Base-by-base conservation (phyloP, 2,113 vertebrate genomes). In the Pelecanoides urinatrix region DNA sequence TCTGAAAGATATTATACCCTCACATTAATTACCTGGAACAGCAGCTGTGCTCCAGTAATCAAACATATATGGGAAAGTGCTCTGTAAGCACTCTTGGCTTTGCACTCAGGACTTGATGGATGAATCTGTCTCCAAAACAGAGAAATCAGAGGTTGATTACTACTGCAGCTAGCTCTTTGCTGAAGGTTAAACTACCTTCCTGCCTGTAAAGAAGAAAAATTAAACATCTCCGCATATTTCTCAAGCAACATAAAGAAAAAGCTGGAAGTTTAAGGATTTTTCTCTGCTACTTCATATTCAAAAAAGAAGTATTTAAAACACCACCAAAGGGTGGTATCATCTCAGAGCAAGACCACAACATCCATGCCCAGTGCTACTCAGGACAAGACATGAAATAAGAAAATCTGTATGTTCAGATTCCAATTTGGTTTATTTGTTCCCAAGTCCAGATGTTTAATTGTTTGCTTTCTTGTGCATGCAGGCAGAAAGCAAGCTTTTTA, bases 1-100 rank as follows among this genome's bases (percentile, higher is more conserved):
- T 90, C 49, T 63, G 86, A 94, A 94, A 52, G 40, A 59, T 47
- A 79, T 49, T 75, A 71, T 42, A 30, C 77, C 66, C 40, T 84
- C 49, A 80, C 74, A 74, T 93, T 95, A 97, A 96, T 81, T 73
- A 85, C 50, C 19, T 16, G 79, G 81, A 97, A 89, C 10, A 94
- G 63, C 85, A 91, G 88, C 93, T 95, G 50, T 75, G 68, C 80
- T 73, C 53, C 86, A 72, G 65, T 94, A 89, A 96, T 96, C 93
- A 89, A 90, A 94, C 10, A 50, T n/a, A 62, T 18, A 77, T 23
- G n/a, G 88, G 18, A 84, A 97, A 86, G 68, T 84, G 77, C 89
- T 90, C 82, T 73, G 53, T 75, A 96, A 96, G 84, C 38, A 23
- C 81, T 88, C 62, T 15, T 21, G 34, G 76, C 44, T 87, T 50